Percentiles rank a stretch among this genome's conserved stretches.
These are phyloP conservation scores for Rhamnusium bicolor DNA, from an alignment of 2,888 invertebrate species.

Conservation along the genomic window DNA sequence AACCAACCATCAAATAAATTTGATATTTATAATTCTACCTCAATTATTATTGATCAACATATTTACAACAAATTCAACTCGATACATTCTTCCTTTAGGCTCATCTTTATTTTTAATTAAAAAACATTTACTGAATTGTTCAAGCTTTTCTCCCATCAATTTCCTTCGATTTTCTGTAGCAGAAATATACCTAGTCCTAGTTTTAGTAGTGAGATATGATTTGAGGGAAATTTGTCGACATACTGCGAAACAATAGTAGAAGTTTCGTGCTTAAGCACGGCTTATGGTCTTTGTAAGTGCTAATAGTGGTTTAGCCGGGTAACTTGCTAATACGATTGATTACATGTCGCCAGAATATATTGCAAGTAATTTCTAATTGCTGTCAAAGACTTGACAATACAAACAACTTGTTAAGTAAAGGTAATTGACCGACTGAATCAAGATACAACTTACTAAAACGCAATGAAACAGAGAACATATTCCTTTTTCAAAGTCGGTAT, in stretches of 20 bases:
- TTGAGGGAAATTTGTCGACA: not conserved
- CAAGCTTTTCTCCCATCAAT: not conserved
- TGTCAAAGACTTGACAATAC: constrained; percentile 35
- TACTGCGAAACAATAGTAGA: constrained; percentile 28
- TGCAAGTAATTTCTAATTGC: constrained; percentile 38
- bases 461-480: no score
- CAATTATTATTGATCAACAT: no score
- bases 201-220: not conserved
- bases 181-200: not conserved
- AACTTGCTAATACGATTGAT: constrained; percentile 43
- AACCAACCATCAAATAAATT: no score
- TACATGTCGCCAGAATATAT: constrained; percentile 39
- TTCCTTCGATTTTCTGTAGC: no score
- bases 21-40: no score
- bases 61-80: no score
- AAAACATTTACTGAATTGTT: no score
- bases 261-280: constrained; percentile 35
- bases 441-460: not conserved
- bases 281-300: constrained; percentile 36
- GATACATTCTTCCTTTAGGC: no score
- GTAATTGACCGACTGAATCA: constrained; percentile 33
- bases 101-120: no score
- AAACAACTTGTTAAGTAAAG: constrained; percentile 31
- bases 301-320: constrained; percentile 29
- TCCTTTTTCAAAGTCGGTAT: no score